These are phyloP conservation scores for Leistus spinibarbis DNA, from an alignment of 2,888 invertebrate genomes.

Conservation along the genomic window DNA sequence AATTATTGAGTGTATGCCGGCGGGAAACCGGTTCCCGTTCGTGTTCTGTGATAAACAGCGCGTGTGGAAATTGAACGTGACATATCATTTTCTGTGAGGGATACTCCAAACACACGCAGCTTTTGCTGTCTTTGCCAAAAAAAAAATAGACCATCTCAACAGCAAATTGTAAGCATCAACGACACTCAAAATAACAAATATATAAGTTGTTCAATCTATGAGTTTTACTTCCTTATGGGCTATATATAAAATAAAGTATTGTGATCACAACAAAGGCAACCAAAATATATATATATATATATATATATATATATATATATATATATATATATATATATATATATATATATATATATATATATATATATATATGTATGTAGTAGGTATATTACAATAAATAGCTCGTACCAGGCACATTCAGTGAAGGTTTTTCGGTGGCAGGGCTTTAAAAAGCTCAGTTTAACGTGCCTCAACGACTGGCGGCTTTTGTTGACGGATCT, in stretches of 20 bases:
- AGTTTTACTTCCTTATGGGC: too few relatives aligned
- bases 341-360: too few relatives aligned
- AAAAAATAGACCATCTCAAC: neutral
- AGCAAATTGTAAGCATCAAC: neutral
- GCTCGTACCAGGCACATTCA: neutral
- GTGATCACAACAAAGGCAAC: too few relatives aligned
- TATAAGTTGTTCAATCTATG: neutral
- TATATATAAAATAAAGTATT: too few relatives aligned
- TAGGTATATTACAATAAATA: neutral
- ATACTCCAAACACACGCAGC: neutral
- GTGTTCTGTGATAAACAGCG: slow-evolving; percentile 18
- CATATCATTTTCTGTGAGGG: slow-evolving; percentile 12
- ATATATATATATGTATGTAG: too few relatives aligned
- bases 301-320: too few relatives aligned
- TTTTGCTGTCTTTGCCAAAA: neutral
- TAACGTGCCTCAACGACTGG: neutral
- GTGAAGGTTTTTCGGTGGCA: neutral
- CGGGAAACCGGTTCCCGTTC: neutral
- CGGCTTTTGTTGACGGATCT: slow-evolving; percentile 11
- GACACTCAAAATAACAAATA: neutral
- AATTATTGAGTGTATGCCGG: slow-evolving; percentile 23
- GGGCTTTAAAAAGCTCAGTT: neutral
- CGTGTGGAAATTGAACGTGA: slow-evolving; percentile 27
- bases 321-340: too few relatives aligned
- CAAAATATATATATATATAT: too few relatives aligned